A percentile compares a stretch with the other conserved stretches of the same genome.
phyloP scores from a whole-genome alignment of 2,888 invertebrate species.

The Ormyrus thymus region DNA sequence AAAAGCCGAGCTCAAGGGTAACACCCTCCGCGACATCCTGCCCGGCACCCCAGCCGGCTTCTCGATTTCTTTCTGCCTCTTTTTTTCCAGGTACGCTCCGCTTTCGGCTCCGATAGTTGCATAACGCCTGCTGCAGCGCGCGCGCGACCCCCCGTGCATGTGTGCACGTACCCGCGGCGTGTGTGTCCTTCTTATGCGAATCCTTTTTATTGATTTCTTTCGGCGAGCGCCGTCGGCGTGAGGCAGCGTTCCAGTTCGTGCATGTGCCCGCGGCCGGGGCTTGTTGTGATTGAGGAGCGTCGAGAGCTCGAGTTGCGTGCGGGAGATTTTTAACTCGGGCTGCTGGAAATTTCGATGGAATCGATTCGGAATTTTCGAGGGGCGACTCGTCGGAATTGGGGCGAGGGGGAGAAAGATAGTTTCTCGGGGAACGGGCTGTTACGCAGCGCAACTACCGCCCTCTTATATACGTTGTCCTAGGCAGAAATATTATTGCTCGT shows the following conservation, averaged over 20 bases:
- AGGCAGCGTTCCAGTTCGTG: too few relatives aligned
- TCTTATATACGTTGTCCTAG: too few relatives aligned
- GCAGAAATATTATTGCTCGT: too few relatives aligned
- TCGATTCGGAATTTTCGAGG: not conserved
- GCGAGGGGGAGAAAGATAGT: not conserved
- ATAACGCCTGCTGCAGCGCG: conserved; percentile 14
- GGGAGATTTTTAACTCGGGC: not conserved
- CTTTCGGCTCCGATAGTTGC: conserved; percentile 4
- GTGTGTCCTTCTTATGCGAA: conserved; percentile 41
- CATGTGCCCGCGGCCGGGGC: too few relatives aligned
- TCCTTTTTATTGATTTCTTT: conserved; percentile 47
- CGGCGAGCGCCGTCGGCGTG: not conserved
- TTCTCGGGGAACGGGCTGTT: too few relatives aligned
- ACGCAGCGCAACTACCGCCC: too few relatives aligned
- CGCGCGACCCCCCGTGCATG: not conserved
- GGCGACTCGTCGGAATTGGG: not conserved
- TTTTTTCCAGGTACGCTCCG: conserved; percentile 5
- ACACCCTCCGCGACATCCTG: conserved; percentile 48
- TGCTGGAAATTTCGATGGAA: conserved; percentile 7
- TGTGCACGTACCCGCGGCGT: not conserved
- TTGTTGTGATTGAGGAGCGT: not conserved
- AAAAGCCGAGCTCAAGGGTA: conserved; percentile 46
- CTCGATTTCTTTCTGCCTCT: not conserved
- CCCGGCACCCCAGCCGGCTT: conserved; percentile 34
- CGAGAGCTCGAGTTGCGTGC: not conserved